A percentile compares a stretch with the other conserved stretches of the same genome.
phyloP scores from a whole-genome alignment of 2,888 invertebrate species.

The Hirtodrosophila duncani region DNA sequence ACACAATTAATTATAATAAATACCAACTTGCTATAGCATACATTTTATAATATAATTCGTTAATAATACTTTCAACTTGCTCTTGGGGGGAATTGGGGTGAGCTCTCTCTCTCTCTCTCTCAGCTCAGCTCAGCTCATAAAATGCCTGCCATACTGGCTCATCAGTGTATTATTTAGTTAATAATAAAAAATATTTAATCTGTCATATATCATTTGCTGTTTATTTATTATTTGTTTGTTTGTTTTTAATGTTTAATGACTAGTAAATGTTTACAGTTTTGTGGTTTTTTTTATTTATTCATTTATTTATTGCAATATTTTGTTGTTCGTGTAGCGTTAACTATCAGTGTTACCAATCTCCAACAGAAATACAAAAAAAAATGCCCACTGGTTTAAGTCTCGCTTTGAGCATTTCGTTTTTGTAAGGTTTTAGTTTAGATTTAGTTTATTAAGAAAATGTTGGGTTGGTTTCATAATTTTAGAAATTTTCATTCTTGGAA shows the following conservation, averaged over 20 bases:
- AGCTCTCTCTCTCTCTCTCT: too few species aligned
- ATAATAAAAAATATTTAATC: slow-evolving; percentile 63
- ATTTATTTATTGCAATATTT: slow-evolving; percentile 27
- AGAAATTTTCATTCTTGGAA: slow-evolving; percentile 39
- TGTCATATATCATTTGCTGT: slow-evolving; percentile 27
- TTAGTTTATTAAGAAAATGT: slow-evolving; percentile 30
- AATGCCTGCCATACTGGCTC: slow-evolving; percentile 44
- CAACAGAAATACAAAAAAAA: too few species aligned
- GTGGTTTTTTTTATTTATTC: slow-evolving; percentile 8
- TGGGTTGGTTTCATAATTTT: neutral
- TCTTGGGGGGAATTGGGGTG: slow-evolving; percentile 8
- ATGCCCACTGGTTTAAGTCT: slow-evolving; percentile 51
- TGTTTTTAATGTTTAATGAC: slow-evolving; percentile 52
- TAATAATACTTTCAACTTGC: slow-evolving; percentile 67
- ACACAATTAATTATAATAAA: slow-evolving; percentile 66
- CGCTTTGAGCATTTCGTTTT: slow-evolving; percentile 44
- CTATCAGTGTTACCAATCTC: too few species aligned
- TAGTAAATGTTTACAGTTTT: slow-evolving; percentile 64
- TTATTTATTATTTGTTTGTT: slow-evolving; percentile 14
- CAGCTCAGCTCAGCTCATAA: slow-evolving; percentile 38
- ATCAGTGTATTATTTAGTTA: slow-evolving; percentile 19
- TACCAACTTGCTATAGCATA: slow-evolving; percentile 70
- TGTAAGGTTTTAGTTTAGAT: slow-evolving; percentile 2
- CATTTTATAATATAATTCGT: slow-evolving; percentile 49
- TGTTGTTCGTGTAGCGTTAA: slow-evolving; percentile 4